A percentile compares a stretch with the other conserved stretches of the same genome.
phyloP scores from a whole-genome alignment of 1,140 invertebrate genomes.

The Drosophila sproati region DNA sequence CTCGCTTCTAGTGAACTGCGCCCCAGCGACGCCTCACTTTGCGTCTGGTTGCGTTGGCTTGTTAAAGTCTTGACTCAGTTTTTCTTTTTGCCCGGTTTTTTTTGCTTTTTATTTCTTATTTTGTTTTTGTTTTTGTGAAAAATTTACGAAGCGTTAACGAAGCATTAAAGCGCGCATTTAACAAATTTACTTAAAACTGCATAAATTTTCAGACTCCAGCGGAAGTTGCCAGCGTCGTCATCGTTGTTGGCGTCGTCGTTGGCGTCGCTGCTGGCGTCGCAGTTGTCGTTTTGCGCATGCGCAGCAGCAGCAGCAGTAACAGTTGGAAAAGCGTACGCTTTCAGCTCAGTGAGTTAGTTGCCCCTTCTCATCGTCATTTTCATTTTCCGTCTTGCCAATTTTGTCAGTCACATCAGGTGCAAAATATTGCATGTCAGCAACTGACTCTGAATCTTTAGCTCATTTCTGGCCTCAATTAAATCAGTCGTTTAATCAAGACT shows the following conservation, averaged over 20 bases:
- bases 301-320: constrained; percentile 5
- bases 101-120: constrained; percentile 13
- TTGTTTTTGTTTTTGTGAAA: constrained; percentile 67
- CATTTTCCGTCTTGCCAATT: constrained; percentile 64
- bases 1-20: constrained; percentile 44
- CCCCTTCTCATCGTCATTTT: constrained; percentile 61
- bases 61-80: constrained; percentile 49
- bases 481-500: not conserved
- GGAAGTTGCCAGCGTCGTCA: constrained; percentile 57
- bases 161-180: constrained; percentile 84
- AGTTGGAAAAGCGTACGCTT: constrained; percentile 25
- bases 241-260: not conserved
- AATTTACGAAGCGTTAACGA: constrained; percentile 84
- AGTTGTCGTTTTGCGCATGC: constrained; percentile 21
- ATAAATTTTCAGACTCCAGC: constrained; percentile 73
- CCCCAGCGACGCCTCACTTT: constrained; percentile 23
- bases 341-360: constrained; percentile 21
- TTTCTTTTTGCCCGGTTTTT: constrained; percentile 48
- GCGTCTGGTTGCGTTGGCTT: constrained; percentile 29
- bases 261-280: not conserved
- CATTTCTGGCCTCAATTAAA: not conserved
- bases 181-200: constrained; percentile 84
- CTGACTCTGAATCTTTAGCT: not conserved
- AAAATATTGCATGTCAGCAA: constrained; percentile 5
- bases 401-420: constrained; percentile 19